Evolutionary conservation across 2,113 vertebrate species (phyloP).

Genomic region (Aegypius monachus): DNA sequence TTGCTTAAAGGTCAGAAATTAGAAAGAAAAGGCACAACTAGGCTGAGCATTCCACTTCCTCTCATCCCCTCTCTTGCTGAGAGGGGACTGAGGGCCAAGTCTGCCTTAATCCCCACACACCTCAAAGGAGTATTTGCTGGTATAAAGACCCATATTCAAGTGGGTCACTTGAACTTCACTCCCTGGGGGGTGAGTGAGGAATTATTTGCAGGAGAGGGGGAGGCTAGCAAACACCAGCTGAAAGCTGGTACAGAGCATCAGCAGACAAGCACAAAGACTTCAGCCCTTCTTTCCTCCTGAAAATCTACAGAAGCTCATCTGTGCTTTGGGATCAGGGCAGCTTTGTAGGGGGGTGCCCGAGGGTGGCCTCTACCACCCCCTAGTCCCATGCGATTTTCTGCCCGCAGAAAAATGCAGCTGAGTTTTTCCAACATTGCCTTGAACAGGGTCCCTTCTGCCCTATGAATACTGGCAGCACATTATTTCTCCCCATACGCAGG

Average conservation of each 20-base stretch:
- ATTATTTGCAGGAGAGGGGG: background rate
- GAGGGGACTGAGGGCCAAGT: background rate
- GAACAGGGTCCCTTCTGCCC: background rate
- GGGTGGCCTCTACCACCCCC: background rate
- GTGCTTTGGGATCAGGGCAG: background rate
- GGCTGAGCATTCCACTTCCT: background rate
- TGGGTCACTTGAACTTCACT: no score
- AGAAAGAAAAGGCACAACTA: background rate
- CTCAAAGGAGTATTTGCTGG: background rate
- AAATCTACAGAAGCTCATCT: background rate
- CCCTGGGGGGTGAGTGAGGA: background rate
- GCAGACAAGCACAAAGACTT: background rate
- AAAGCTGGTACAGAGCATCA: background rate
- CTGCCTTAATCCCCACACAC: background rate
- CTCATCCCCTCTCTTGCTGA: background rate
- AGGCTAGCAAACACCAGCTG: background rate
- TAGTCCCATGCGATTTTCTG: background rate
- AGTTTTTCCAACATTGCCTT: background rate
- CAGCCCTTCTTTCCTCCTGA: background rate
- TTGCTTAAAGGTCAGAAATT: background rate
- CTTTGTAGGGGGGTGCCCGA: background rate
- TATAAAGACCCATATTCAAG: background rate
- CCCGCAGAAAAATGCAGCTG: background rate
- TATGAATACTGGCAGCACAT: background rate
- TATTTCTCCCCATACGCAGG: background rate